phyloP scores from a whole-genome alignment of 2,113 vertebrate genomes.

The Ochotona curzoniae region DNA sequence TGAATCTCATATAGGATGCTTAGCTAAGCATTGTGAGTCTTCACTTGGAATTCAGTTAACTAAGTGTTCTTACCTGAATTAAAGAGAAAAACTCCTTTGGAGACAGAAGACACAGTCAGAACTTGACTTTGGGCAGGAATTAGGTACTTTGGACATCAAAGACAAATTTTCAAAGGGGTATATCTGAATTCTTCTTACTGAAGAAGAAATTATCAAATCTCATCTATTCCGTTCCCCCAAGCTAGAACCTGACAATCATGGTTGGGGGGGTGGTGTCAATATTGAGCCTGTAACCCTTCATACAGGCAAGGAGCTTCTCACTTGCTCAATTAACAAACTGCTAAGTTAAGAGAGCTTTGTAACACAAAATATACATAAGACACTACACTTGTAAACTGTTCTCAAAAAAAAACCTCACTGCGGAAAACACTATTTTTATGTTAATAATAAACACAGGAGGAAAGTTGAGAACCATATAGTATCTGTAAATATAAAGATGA shows the following conservation, averaged over 20 bases:
- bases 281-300: neutral
- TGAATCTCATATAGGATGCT: neutral
- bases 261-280: neutral
- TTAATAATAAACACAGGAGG: neutral
- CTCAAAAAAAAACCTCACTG: too few relatives aligned
- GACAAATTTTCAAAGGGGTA: conserved; percentile 11
- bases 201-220: neutral
- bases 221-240: neutral
- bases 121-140: neutral
- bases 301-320: neutral
- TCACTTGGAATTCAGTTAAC: neutral
- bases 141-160: neutral
- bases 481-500: neutral
- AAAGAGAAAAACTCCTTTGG: neutral
- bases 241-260: neutral
- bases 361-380: too few relatives aligned
- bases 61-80: neutral
- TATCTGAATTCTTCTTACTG: neutral
- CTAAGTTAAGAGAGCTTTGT: neutral
- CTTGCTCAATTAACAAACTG: neutral
- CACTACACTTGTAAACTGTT: too few relatives aligned
- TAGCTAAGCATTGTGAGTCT: neutral
- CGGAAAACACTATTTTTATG: neutral
- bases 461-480: neutral
- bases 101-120: neutral